Percentiles rank a stretch among this genome's conserved stretches.
Conservation (phyloP, 2,113 vertebrate species). For the Sciurus niger region DNA sequence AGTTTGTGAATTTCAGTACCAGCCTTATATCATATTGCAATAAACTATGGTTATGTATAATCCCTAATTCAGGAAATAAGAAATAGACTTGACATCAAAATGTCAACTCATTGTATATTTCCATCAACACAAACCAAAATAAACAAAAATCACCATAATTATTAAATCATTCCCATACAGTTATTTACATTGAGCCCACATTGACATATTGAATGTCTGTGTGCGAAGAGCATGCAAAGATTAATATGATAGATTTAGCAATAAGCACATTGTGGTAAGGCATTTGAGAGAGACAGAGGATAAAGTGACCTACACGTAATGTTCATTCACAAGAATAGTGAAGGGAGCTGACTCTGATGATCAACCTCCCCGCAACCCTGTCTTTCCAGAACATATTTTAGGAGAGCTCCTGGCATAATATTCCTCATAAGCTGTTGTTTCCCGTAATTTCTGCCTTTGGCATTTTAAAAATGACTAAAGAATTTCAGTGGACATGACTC, state of each 20-base stretch:
- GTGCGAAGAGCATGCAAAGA: not conserved
- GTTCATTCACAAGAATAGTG: not conserved
- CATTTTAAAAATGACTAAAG: slow-evolving; percentile 19
- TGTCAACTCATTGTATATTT: not conserved
- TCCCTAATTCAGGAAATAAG: not conserved
- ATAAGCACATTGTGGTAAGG: not conserved
- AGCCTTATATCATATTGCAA: not conserved
- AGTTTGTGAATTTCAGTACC: not conserved
- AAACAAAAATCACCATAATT: not conserved
- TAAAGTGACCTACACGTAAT: not conserved
- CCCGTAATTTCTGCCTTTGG: not conserved
- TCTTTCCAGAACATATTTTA: not conserved
- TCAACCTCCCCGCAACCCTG: too few species aligned
- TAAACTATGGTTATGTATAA: not conserved
- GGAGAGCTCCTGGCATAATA: not conserved
- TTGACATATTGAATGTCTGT: not conserved
- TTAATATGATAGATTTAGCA: not conserved
- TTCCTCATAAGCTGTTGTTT: not conserved
- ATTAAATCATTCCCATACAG: not conserved
- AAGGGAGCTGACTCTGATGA: not conserved
- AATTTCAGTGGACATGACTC: not conserved
- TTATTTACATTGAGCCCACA: not conserved
- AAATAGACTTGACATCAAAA: not conserved
- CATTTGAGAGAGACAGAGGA: not conserved
- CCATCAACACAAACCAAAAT: not conserved